phyloP scores from a whole-genome alignment of 2,113 vertebrate genomes.

The Zootoca vivipara region DNA sequence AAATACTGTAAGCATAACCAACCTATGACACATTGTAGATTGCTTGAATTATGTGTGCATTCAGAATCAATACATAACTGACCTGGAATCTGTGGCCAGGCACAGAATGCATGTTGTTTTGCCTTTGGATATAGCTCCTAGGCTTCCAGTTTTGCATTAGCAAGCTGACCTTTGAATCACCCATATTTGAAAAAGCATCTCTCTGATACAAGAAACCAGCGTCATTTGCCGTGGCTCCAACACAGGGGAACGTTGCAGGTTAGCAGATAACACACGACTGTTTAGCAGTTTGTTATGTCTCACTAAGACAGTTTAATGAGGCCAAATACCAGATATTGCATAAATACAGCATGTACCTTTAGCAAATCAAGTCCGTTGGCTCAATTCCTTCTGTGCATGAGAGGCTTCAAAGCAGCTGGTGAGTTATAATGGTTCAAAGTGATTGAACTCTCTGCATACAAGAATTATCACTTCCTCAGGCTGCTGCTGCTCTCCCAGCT shows the following conservation, averaged over 20 bases:
- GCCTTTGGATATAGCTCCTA: not conserved
- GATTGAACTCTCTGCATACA: rapidly evolving
- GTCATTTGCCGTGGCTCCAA: rapidly evolving
- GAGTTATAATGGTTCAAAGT: not conserved
- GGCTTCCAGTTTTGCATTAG: not conserved
- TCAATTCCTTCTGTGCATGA: rapidly evolving
- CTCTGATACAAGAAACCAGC: not conserved
- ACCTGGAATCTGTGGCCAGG: not conserved
- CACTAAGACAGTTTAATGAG: not conserved
- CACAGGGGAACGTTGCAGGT: not conserved
- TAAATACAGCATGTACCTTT: rapidly evolving
- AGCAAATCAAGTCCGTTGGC: not conserved
- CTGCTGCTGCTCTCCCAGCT: not conserved
- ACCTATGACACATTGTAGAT: not conserved
- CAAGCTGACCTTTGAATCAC: not conserved
- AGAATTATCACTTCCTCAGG: rapidly evolving
- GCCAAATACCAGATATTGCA: not conserved
- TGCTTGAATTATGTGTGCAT: not conserved
- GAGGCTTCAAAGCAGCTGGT: rapidly evolving
- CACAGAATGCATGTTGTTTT: not conserved
- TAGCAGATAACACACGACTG: not conserved
- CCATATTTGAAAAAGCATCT: not conserved
- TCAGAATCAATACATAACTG: not conserved
- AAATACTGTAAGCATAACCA: not conserved
- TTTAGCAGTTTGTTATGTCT: not conserved